Evolutionary conservation across 64 coral and sea anemone species (phyloP), one percentile per base, ranked within the genome.

Genomic region (Montipora capricornis): DNA sequence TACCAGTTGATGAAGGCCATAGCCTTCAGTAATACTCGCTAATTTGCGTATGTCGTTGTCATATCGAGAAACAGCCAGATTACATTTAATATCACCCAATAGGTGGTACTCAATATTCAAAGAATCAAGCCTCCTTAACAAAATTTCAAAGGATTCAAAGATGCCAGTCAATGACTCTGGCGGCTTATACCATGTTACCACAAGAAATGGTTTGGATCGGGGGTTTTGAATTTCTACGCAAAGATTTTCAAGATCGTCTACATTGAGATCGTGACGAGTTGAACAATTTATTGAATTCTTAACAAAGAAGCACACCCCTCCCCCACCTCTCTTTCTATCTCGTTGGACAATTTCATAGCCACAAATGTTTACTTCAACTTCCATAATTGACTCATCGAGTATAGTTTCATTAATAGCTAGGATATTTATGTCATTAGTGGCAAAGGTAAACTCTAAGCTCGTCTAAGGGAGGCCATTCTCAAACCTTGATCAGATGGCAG

Each of bases 331-430:
- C 60, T 64, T 64, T 64, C 60, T 64, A 64, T 64, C 60, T 64
- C 60, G 60, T 64, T 6, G 60, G 14, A 11, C 60, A 64, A 64
- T 64, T 1, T 55, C 52, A 55, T 55, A 55, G 52, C 52, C 52
- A 55, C 52, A 55, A 55, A 55, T 55, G 52, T 55, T 55, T 0
- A 55, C 52, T 55, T 55, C 52, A 55, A 1, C 52, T 55, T 55
- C 9, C 52, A 55, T 6, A 44, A 80, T 69, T 14, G 66, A 69
- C 13, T 69, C 66, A 77, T 89, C 73, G 10, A 89, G 71, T 29
- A 44, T 76, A 8, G 87, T 58, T 89, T 89, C 87, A 48, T 89
- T 89, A 67, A 89, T 89, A 50, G 87, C 71, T 55, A 77, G 48
- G 58, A 89, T 77, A 13, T 89, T 73, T 59, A 89, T 77, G 14